A percentile compares a stretch with the other conserved stretches of the same genome.
These are phyloP conservation scores for Eupelmus urozonus DNA, from an alignment of 2,888 invertebrate species.

Conservation along the genomic window DNA sequence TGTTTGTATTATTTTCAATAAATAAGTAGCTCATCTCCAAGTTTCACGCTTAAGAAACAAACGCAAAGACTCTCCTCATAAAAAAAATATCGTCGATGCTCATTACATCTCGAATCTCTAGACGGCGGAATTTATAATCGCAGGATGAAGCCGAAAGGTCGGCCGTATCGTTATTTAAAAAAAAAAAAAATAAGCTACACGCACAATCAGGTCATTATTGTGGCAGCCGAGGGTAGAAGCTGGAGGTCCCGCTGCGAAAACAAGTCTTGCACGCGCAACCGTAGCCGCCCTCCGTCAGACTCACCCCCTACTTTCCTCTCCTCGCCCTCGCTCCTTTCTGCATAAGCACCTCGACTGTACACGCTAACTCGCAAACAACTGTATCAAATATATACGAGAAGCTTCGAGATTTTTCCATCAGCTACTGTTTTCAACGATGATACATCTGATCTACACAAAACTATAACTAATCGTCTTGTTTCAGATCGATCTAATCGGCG, in stretches of 20 bases:
- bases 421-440: neutral
- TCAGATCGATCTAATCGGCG: constrained; percentile 90
- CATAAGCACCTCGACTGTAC: neutral
- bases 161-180: too few species aligned
- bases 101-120: too few species aligned
- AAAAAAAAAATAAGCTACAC: too few species aligned
- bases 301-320: neutral
- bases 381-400: neutral
- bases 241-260: constrained; percentile 7
- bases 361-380: neutral
- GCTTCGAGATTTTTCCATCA: neutral
- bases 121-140: too few species aligned
- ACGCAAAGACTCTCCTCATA: too few species aligned
- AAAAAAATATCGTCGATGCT: too few species aligned
- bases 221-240: neutral
- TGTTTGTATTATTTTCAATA: too few species aligned
- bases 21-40: too few species aligned
- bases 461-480: neutral
- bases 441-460: neutral
- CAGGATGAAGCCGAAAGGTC: too few species aligned
- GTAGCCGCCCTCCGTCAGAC: neutral
- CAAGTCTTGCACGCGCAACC: constrained; percentile 7
- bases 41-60: too few species aligned
- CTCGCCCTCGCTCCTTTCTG: neutral
- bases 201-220: constrained; percentile 19